Conservation (phyloP, 1,140 invertebrate genomes). For the Drosophila tsacasi region DNA sequence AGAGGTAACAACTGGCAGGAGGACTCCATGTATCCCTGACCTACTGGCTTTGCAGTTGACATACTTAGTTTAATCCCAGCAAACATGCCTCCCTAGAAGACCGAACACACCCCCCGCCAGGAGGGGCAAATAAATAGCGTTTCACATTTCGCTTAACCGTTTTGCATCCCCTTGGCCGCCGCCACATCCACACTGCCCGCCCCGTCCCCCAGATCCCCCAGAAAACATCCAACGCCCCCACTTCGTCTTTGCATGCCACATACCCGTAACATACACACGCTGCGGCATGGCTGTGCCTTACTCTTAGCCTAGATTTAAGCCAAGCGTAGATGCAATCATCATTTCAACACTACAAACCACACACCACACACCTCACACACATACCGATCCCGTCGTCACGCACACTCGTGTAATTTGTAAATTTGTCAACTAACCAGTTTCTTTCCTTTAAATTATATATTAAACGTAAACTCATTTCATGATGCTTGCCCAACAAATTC, state of each 20-base stretch:
- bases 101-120: conserved; percentile 11
- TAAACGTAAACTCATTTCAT: conserved; percentile 74
- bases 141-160: conserved; percentile 79
- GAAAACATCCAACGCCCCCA: background rate
- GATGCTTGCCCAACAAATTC: conserved; percentile 82
- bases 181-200: background rate
- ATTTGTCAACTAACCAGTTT: conserved; percentile 59
- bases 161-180: conserved; percentile 38
- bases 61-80: conserved; percentile 63
- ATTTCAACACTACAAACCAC: conserved; percentile 30
- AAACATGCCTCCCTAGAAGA: background rate
- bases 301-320: conserved; percentile 61
- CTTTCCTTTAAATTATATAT: conserved; percentile 58
- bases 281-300: conserved; percentile 54
- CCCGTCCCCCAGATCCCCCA: background rate
- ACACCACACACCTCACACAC: conserved; percentile 2
- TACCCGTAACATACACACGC: conserved; percentile 7
- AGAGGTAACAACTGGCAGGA: conserved; percentile 62
- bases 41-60: conserved; percentile 80
- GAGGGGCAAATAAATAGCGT: conserved; percentile 76
- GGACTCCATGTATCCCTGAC: conserved; percentile 70
- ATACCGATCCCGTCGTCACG: conserved; percentile 1
- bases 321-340: conserved; percentile 56
- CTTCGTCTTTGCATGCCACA: conserved; percentile 40
- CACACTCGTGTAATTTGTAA: conserved; percentile 39